Conservation (phyloP, 2,888 invertebrate species). For the Troides helena region DNA sequence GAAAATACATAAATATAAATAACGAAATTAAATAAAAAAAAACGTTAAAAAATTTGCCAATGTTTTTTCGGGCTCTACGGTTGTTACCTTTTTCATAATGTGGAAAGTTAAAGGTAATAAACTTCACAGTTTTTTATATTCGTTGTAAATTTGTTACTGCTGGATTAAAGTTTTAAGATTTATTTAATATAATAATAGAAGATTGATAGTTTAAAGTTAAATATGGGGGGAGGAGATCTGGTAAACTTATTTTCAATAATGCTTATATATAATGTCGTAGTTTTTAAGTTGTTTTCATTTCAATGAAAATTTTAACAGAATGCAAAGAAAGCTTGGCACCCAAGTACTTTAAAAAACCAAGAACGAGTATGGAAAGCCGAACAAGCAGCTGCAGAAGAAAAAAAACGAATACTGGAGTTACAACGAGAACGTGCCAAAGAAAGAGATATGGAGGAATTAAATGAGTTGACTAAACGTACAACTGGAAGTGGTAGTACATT, state of each 20-base stretch:
- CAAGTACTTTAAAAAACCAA: conserved; percentile 87
- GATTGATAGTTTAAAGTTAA: neutral
- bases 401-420: conserved; percentile 83
- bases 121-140: too few species aligned
- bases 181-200: too few species aligned
- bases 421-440: conserved; percentile 85
- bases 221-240: conserved; percentile 72
- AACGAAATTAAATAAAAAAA: too few species aligned
- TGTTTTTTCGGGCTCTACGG: too few species aligned
- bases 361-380: conserved; percentile 90
- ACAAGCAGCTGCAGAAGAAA: conserved; percentile 85
- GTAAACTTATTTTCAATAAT: conserved; percentile 40
- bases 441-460: conserved; percentile 83
- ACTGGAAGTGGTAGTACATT: conserved; percentile 54
- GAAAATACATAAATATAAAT: too few species aligned
- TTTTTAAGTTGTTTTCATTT: conserved; percentile 4
- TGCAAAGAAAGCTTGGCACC: conserved; percentile 90
- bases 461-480: conserved; percentile 81
- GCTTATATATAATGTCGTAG: neutral
- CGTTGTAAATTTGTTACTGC: too few species aligned
- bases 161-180: too few species aligned
- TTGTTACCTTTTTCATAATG: too few species aligned
- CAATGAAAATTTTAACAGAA: conserved; percentile 71
- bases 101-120: too few species aligned
- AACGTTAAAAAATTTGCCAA: too few species aligned